Percentiles rank a stretch among this genome's conserved stretches.
These are phyloP conservation scores for Orthonychiurus folsomi DNA, from an alignment of 2,888 invertebrate genomes.

Conservation along the genomic window DNA sequence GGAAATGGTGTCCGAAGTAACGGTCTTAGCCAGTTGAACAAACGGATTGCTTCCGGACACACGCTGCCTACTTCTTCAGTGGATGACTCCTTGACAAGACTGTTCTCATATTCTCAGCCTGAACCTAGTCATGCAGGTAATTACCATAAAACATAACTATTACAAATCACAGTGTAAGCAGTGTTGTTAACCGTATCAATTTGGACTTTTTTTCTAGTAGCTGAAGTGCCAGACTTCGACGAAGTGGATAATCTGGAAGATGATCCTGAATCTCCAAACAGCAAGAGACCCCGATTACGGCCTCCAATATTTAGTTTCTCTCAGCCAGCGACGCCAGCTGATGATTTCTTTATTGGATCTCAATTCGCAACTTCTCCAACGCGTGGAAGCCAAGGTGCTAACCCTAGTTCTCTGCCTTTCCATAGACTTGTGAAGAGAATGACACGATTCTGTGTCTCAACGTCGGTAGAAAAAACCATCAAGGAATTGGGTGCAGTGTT, in stretches of 20 bases:
- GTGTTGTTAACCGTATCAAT: too few relatives aligned
- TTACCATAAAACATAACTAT: neutral
- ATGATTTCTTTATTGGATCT: conserved; percentile 31
- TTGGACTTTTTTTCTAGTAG: too few relatives aligned
- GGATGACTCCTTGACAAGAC: conserved; percentile 18
- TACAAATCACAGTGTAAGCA: too few relatives aligned
- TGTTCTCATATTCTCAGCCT: conserved; percentile 29
- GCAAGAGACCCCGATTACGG: neutral
- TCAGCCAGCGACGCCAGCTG: conserved; percentile 30
- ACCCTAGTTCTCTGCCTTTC: conserved; percentile 9
- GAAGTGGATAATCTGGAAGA: too few relatives aligned
- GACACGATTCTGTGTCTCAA: conserved; percentile 83
- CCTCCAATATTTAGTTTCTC: conserved; percentile 29
- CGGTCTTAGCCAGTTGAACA: too few relatives aligned
- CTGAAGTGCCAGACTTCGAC: too few relatives aligned
- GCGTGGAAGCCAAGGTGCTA: conserved; percentile 13
- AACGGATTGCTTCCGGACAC: too few relatives aligned
- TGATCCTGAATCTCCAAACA: neutral
- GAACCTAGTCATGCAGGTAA: neutral
- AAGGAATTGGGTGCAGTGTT: conserved; percentile 56
- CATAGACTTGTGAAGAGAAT: conserved; percentile 61
- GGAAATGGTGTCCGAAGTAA: too few relatives aligned
- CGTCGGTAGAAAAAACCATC: conserved; percentile 58
- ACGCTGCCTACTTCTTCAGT: conserved; percentile 8
- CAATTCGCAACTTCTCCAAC: conserved; percentile 19